Evolutionary conservation across 2,888 invertebrate species (phyloP).

Genomic region (Nephrotoma flavescens): DNA sequence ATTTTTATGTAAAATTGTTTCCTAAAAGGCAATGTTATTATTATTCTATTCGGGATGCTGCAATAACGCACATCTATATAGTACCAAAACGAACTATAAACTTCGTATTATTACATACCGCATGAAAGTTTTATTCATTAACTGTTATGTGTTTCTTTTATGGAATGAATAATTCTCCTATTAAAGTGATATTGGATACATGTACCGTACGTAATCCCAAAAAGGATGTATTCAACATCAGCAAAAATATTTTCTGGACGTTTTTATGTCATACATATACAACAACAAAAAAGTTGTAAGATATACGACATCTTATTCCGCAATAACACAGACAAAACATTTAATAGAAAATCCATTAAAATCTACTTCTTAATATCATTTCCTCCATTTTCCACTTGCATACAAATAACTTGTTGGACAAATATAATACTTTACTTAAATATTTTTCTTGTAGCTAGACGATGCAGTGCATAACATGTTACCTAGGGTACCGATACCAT

Average conservation of each 20-base stretch:
- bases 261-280: neutral
- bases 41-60: neutral
- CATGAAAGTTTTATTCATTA: neutral
- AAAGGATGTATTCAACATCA: neutral
- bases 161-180: neutral
- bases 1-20: neutral
- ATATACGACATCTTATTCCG: neutral
- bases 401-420: neutral
- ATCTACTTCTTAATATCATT: neutral
- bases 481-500: conserved; percentile 62
- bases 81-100: neutral
- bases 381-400: neutral
- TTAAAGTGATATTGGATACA: neutral
- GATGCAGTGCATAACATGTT: conserved; percentile 64
- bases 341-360: neutral
- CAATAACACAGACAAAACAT: neutral
- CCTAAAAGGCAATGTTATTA: neutral
- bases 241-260: neutral
- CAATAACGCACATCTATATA: neutral
- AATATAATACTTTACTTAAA: neutral
- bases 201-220: neutral
- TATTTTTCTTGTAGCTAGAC: conserved; percentile 49
- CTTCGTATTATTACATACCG: neutral
- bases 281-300: neutral
- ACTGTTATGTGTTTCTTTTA: neutral